phyloP scores from a whole-genome alignment of 2,113 vertebrate species.

The Theristicus caerulescens region DNA sequence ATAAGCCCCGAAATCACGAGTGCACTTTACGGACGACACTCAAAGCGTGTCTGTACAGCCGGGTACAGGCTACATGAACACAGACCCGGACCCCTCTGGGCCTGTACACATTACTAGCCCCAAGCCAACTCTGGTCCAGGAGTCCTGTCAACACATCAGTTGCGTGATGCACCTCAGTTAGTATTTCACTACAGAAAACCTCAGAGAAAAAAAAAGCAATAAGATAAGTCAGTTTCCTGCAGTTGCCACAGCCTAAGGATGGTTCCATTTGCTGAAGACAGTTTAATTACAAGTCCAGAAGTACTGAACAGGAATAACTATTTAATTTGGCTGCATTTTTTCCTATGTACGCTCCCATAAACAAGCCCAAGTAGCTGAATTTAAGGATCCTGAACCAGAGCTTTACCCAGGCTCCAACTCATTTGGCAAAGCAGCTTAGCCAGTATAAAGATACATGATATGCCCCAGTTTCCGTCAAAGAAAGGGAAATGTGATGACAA shows the following conservation, averaged over 20 bases:
- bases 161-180: background rate
- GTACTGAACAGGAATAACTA: background rate
- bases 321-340: background rate
- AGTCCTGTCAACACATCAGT: background rate
- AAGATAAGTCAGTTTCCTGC: background rate
- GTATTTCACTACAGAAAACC: background rate
- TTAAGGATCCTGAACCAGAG: background rate
- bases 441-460: background rate
- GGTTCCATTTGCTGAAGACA: background rate
- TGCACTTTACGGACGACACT: background rate
- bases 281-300: background rate
- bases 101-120: too few relatives aligned
- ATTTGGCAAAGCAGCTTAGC: background rate
- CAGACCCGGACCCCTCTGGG: background rate
- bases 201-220: background rate
- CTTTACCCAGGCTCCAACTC: background rate
- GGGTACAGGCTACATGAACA: background rate
- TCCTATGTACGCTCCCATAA: background rate
- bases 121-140: background rate
- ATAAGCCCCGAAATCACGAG: background rate
- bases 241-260: background rate
- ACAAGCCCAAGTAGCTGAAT: background rate
- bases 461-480: background rate
- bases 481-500: background rate
- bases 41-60: background rate